Conservation (phyloP, 2,113 vertebrate genomes). For the Thoracochromis brauschi region DNA sequence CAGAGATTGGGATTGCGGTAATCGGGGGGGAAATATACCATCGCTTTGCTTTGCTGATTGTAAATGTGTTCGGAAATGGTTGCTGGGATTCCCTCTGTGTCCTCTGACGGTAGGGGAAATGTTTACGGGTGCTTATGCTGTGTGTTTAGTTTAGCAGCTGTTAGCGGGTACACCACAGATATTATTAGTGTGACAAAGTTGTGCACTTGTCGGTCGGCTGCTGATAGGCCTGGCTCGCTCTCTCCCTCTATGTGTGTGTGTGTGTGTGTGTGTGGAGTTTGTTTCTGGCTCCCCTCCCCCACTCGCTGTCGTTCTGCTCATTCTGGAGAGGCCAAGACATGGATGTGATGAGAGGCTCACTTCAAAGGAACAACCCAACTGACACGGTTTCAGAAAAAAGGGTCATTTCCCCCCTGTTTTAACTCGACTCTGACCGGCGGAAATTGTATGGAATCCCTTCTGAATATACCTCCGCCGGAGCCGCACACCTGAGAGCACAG, state of each 20-base stretch:
- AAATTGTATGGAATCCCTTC: background rate
- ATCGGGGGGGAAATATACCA: conserved; percentile 51
- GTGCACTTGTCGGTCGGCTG: conserved; percentile 70
- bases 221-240: conserved; percentile 49
- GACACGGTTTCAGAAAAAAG: conserved; percentile 6
- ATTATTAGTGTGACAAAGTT: conserved; percentile 73
- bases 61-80: conserved; percentile 24
- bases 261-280: conserved; percentile 56
- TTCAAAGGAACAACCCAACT: conserved; percentile 35
- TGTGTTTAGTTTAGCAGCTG: background rate
- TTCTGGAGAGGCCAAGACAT: conserved; percentile 70
- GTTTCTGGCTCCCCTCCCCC: conserved; percentile 74
- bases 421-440: background rate
- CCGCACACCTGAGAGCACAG: conserved; percentile 37
- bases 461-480: background rate
- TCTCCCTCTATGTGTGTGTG: background rate
- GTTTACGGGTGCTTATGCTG: background rate
- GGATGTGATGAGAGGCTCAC: conserved; percentile 69
- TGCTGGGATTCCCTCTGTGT: conserved; percentile 28
- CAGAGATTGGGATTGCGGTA: conserved; percentile 64
- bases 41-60: conserved; percentile 53
- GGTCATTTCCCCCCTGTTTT: background rate
- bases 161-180: background rate
- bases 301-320: conserved; percentile 58
- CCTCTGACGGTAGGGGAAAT: background rate